Base-by-base conservation (phyloP, 2,797 vertebrate species). In the Selene dorsalis region DNA sequence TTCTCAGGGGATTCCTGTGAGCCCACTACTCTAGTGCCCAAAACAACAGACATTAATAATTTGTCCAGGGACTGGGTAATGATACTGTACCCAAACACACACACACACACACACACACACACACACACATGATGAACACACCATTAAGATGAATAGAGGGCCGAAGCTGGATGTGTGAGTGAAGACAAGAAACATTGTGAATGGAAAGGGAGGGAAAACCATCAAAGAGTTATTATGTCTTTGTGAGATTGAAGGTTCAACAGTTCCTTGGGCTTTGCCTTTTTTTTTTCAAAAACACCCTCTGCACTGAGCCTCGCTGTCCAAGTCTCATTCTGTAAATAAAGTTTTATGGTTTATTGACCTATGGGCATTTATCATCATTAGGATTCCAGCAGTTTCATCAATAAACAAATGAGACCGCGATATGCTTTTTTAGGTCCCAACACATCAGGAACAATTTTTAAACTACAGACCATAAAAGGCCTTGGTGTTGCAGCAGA, bases 21-120 rank as follows among this genome's bases (percentile, higher is more conserved):
- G 78, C 55, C 53, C 55, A 11, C 52, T 64, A 68, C 82, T 80
- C 50, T 13, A 48, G 68, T 69, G 68, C 61, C 78, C 71, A 72
- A 86, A 90, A 89, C 87, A 81, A 82, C 84, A 77, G 70, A 75
- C 84, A 91, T 90, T 90, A 89, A 90, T 92, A 87, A 92, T 91
- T 85, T 91, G 47, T 38, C 60, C 58, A 14, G 73, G 74, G 58
- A 84, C 79, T 86, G 66, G 81, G 86, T 75, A 75, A 90, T 82
- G 70, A 79, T 64, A 75, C 61, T 43, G 39, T 50, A 59, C 72
- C 32, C 32, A 84, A 35, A 4, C 43, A 66, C 55, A 47, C 70
- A 66, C 73, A 79, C 75, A 84, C 58, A n/a, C n/a, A n/a, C n/a
- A n/a, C n/a, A n/a, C n/a, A n/a, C n/a, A n/a, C n/a, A n/a, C n/a